Evolutionary conservation across 2,797 vertebrate species (phyloP).

Genomic region (Acomys russatus): DNA sequence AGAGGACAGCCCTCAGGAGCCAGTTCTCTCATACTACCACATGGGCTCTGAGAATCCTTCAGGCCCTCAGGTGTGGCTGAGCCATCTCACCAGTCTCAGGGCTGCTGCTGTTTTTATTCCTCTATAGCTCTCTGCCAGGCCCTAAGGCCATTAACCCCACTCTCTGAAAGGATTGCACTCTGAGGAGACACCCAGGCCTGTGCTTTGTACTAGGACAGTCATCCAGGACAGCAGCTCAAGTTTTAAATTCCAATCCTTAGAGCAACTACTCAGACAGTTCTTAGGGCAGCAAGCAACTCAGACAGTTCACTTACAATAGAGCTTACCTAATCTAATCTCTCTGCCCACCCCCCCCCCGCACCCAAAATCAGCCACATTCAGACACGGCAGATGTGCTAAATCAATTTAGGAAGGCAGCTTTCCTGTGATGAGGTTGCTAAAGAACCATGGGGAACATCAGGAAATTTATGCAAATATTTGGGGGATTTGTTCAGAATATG

Average conservation of each 20-base stretch:
- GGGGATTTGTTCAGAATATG: slow-evolving; percentile 82
- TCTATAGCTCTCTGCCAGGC: neutral
- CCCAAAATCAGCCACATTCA: slow-evolving; percentile 58
- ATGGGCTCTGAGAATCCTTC: neutral
- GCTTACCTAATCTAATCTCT: slow-evolving; percentile 43
- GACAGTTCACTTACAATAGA: neutral
- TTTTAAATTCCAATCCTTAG: neutral
- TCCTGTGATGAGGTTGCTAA: slow-evolving; percentile 74
- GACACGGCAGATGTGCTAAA: slow-evolving; percentile 68
- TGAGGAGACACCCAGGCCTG: neutral
- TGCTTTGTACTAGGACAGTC: neutral
- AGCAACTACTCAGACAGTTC: neutral
- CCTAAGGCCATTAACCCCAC: neutral
- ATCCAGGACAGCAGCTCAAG: neutral
- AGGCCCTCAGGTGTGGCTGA: neutral
- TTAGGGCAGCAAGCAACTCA: neutral
- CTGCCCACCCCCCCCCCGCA: neutral
- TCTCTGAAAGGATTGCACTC: neutral
- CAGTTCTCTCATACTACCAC: neutral
- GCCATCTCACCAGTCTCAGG: too few species aligned
- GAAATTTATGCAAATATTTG: slow-evolving; percentile 82
- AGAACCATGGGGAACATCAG: slow-evolving; percentile 69
- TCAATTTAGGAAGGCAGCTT: slow-evolving; percentile 76
- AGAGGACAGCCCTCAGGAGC: neutral
- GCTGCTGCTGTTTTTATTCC: too few species aligned